A percentile compares a stretch with the other conserved stretches of the same genome.
These are phyloP conservation scores for Scaeva pyrastri DNA, from an alignment of 2,888 invertebrate genomes.

Conservation along the genomic window DNA sequence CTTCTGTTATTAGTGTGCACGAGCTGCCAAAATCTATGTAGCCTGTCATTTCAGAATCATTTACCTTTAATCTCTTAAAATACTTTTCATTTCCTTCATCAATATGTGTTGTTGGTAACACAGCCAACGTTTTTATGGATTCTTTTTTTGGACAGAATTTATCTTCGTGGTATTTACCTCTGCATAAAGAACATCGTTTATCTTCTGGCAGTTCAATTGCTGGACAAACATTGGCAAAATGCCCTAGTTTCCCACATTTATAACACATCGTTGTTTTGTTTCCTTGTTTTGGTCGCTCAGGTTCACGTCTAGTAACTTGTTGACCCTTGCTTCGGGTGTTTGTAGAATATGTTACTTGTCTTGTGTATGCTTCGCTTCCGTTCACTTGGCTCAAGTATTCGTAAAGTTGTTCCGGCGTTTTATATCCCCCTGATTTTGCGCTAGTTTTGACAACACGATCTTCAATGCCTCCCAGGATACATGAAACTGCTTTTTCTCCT, in stretches of 20 bases:
- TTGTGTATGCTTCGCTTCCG: background rate
- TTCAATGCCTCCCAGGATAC: slow-evolving; percentile 42
- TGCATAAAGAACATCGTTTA: slow-evolving; percentile 14
- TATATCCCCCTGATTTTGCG: slow-evolving; percentile 43
- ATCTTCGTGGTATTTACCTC: slow-evolving; percentile 18
- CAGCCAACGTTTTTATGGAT: too few species aligned
- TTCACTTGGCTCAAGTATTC: slow-evolving; percentile 53
- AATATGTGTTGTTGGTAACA: background rate
- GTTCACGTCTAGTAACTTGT: too few species aligned
- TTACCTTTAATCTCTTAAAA: slow-evolving; percentile 42
- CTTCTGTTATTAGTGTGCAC: background rate
- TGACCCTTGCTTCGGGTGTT: too few species aligned
- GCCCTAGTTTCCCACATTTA: slow-evolving; percentile 30
- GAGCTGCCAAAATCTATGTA: slow-evolving; percentile 50
- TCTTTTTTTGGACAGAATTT: background rate
- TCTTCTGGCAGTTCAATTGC: background rate
- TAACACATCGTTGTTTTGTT: background rate
- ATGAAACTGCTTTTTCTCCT: too few species aligned
- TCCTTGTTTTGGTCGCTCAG: background rate
- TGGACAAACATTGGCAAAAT: background rate
- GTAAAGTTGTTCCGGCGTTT: slow-evolving; percentile 43
- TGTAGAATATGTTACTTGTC: too few species aligned
- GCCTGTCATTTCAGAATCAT: slow-evolving; percentile 28
- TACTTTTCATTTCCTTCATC: slow-evolving; percentile 32
- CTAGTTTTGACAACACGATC: slow-evolving; percentile 40